A percentile compares a stretch with the other conserved stretches of the same genome.
phyloP scores from a whole-genome alignment of 2,797 vertebrate genomes.

The Onychomys torridus region DNA sequence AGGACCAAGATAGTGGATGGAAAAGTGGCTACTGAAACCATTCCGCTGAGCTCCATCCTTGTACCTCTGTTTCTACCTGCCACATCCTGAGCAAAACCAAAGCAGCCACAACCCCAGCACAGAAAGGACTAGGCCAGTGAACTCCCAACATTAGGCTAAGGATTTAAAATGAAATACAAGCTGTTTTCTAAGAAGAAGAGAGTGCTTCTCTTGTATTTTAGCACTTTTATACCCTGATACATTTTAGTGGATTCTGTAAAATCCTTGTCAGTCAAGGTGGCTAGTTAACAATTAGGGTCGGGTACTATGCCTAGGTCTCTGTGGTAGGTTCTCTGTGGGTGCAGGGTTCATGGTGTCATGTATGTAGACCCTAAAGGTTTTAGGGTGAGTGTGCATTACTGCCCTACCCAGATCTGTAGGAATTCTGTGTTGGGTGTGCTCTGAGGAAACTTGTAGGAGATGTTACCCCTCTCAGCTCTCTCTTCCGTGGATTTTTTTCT shows the following conservation, averaged over 20 bases:
- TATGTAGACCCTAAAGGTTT: not conserved
- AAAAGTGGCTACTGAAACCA: not conserved
- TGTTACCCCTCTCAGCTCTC: not conserved
- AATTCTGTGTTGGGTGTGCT: not conserved
- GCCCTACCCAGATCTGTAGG: not conserved
- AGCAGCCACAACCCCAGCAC: too few species aligned
- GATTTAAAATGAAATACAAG: not conserved
- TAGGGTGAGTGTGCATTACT: not conserved
- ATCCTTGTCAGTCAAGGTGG: not conserved
- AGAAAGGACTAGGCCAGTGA: too few species aligned
- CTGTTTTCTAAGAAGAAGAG: not conserved
- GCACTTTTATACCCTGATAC: not conserved
- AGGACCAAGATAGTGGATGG: not conserved
- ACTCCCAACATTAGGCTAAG: too few species aligned
- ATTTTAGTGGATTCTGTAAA: constrained; percentile 33
- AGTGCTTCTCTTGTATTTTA: not conserved
- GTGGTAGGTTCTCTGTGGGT: not conserved
- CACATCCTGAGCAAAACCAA: not conserved
- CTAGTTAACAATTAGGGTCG: not conserved
- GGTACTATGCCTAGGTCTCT: not conserved
- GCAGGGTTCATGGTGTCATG: not conserved
- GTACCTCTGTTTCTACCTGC: too few species aligned
- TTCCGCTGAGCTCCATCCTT: not conserved
- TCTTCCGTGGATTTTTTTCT: not conserved
- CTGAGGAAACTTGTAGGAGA: not conserved